Evolutionary conservation across 2,888 invertebrate species (phyloP).

Genomic region (Hirtodrosophila duncani): DNA sequence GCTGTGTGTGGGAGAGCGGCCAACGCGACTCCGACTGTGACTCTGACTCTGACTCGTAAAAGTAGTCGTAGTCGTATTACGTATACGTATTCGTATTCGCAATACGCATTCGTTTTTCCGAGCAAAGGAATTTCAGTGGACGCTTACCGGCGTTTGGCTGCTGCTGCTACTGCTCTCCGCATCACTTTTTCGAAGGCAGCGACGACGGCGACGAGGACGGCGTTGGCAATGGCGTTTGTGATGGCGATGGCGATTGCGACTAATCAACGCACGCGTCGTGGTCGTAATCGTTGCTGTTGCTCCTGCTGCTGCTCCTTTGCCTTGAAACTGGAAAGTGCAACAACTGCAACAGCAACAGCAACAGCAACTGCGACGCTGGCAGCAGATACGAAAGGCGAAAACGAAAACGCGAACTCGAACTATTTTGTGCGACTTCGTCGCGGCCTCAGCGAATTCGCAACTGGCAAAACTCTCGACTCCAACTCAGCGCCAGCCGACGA

Average conservation of each 20-base stretch:
- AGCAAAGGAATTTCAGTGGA: conserved; percentile 62
- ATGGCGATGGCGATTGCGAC: conserved; percentile 6
- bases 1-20: conserved; percentile 57
- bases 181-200: conserved; percentile 34
- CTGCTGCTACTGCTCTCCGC: conserved; percentile 40
- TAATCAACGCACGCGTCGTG: conserved; percentile 24
- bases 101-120: conserved; percentile 38
- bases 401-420: no score
- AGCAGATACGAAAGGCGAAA: no score
- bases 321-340: conserved; percentile 49
- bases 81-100: conserved; percentile 9
- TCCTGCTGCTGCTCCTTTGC: conserved; percentile 38
- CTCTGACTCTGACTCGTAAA: conserved; percentile 19
- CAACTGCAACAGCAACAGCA: conserved; percentile 21
- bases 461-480: conserved; percentile 38
- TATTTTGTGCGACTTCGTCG: conserved; percentile 36
- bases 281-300: conserved; percentile 23
- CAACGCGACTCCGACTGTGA: conserved; percentile 19
- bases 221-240: conserved; percentile 27
- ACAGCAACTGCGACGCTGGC: conserved; percentile 41
- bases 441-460: conserved; percentile 66
- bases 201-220: conserved; percentile 4
- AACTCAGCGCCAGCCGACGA: conserved; percentile 10
- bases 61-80: conserved; percentile 11
- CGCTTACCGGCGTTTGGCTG: conserved; percentile 51